These are phyloP conservation scores for Amphimallon solstitiale DNA, from an alignment of 2,888 invertebrate genomes.

Conservation along the genomic window DNA sequence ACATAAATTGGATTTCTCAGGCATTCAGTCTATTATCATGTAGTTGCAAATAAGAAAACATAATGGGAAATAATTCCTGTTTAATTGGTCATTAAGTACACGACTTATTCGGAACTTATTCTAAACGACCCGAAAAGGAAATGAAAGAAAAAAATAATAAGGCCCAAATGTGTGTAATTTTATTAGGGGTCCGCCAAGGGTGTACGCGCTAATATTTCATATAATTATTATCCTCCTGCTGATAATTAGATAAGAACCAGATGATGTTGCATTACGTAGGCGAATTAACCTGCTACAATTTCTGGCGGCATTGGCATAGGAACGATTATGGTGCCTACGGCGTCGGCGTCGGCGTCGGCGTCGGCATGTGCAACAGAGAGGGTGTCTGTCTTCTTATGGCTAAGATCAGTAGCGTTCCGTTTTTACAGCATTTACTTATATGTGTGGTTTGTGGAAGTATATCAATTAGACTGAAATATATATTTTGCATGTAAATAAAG, in stretches of 20 bases:
- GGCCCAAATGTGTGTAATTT: not conserved
- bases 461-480: too few species aligned
- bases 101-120: too few species aligned
- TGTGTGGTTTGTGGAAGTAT: too few species aligned
- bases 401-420: not conserved
- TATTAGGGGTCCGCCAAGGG: not conserved
- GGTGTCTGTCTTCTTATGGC: not conserved
- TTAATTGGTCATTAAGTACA: too few species aligned
- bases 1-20: too few species aligned
- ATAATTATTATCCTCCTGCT: slow-evolving; percentile 5
- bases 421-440: too few species aligned
- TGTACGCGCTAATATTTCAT: slow-evolving; percentile 15
- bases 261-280: slow-evolving; percentile 24
- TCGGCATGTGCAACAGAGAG: not conserved
- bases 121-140: not conserved
- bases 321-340: not conserved
- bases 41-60: too few species aligned
- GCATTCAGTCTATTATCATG: too few species aligned
- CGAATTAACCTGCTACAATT: slow-evolving; percentile 30
- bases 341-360: not conserved
- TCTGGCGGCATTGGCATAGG: not conserved
- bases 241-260: slow-evolving; percentile 34
- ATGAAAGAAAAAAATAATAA: not conserved
- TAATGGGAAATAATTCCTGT: too few species aligned
- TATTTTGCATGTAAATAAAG: too few species aligned